A percentile compares a stretch with the other conserved stretches of the same genome.
phyloP scores from a whole-genome alignment of 2,797 vertebrate species.

The Sebastolobus alascanus region DNA sequence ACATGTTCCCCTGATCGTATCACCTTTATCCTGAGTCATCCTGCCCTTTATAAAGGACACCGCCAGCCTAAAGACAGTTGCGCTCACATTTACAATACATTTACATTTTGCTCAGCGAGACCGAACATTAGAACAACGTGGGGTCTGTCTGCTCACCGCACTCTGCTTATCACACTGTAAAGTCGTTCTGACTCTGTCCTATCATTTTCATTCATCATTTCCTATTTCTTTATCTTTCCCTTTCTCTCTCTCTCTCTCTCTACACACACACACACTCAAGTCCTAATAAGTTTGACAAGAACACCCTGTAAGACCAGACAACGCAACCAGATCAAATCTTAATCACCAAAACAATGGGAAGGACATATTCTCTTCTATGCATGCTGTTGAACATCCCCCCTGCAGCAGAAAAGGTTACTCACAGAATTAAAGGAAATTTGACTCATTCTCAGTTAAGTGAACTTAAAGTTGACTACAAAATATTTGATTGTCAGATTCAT shows the following conservation, averaged over 20 bases:
- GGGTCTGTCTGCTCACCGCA: slow-evolving; percentile 7
- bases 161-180: slow-evolving; percentile 26
- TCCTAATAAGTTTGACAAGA: slow-evolving; percentile 55
- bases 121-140: slow-evolving; percentile 10
- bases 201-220: slow-evolving; percentile 28
- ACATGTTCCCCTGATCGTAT: not conserved
- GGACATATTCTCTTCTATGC: slow-evolving; percentile 38
- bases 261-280: not conserved
- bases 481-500: not conserved
- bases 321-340: slow-evolving; percentile 60
- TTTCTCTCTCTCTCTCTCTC: not conserved
- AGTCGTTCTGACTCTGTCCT: not conserved
- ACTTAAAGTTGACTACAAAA: not conserved
- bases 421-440: slow-evolving; percentile 13
- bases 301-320: slow-evolving; percentile 47
- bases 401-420: slow-evolving; percentile 37
- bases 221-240: not conserved
- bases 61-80: slow-evolving; percentile 37
- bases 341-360: slow-evolving; percentile 50
- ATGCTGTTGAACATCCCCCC: slow-evolving; percentile 42
- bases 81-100: slow-evolving; percentile 43
- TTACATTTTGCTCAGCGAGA: slow-evolving; percentile 49
- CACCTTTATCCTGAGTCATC: slow-evolving; percentile 52
- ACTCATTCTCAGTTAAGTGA: slow-evolving; percentile 1
- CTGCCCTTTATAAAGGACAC: slow-evolving; percentile 59